Evolutionary conservation across 2,888 invertebrate genomes (phyloP), one percentile per base, ranked within the genome.

Genomic region (Parasteatoda lunata): DNA sequence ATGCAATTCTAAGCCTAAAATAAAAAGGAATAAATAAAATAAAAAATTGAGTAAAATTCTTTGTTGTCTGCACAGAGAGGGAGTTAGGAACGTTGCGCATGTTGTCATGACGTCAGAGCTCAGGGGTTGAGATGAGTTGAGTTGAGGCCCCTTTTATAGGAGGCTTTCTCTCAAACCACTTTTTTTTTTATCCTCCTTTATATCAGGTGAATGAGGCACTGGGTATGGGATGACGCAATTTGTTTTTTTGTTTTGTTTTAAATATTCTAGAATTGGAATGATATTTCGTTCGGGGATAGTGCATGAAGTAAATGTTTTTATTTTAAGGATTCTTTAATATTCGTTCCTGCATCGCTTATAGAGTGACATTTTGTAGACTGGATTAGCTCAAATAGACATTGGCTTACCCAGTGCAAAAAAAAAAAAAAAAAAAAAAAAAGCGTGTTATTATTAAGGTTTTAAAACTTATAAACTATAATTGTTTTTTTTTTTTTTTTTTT

Each of bases 191-290:
- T 13, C 59, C 30, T 71, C 69, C 64, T 78, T 80, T 80, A 73
- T 81, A 73, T 75, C 75, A 80, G 85, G 80, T 80, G 80, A 77
- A 80, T 77, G 85, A 71, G 85, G 85, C 85, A 80, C 85, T 75
- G 65, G 70, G 47, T 79, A 78, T 85, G 85, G 85, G 85, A 86
- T 86, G 85, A 86, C 80, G 80, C 79, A 86, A 86, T 80, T 86
- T 86, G 76, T 84, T 86, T 76, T 78, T 76, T 80, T 86, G 80
- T 76, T 80, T 80, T 86, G 77, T 86, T 86, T 86, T 76, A 77
- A 80, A 79, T 85, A 68, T 75, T 76, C 75, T 70, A 72, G 80
- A 80, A 66, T 80, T 54, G 80, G 66, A 80, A 80, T 80, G 72
- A 80, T 13, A 80, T 49, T 54, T 72, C 51, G 48, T 65, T 13